Evolutionary conservation across 2,113 vertebrate species (phyloP), one percentile per base, ranked within the genome.

Genomic region (Ondatra zibethicus): DNA sequence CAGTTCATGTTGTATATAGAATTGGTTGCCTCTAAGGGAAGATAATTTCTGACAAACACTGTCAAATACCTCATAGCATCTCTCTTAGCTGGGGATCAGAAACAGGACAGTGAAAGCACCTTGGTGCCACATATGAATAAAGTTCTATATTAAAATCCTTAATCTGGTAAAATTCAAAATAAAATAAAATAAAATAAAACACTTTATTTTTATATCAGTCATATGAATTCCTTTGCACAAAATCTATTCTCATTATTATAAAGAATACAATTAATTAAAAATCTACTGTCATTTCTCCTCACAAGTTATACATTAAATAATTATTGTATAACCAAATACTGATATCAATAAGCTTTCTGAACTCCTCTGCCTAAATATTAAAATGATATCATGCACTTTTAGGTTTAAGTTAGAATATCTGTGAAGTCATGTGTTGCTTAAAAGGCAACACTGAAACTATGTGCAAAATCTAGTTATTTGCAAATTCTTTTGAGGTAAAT

Each of bases 401-500:
- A 75, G 12, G 29, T 89, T 86, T 82, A 86, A 86, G n/a, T 68
- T 89, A 92, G 63, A 85, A 81, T 52, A 47, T 16, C 23, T 82
- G 1, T 73, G 3, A 29, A 88, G 39, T 63, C 13, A 92, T 11
- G 23, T 68, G 58, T 19, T 82, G 16, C 27, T 94, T 93, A 68
- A 89, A 8, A 80, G 4, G 89, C 93, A 25, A 2, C 73, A 78
- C 25, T 70, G 27, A 94, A 93, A 68, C 86, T 63, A 85, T 31
- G 36, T 45, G 10, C 31, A 85, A 91, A 80, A 66, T 68, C 3
- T 16, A 36, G 47, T 66, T 77, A 85, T 86, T 96, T 84, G 81
- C 23, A 95, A 96, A 87, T 77, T 55, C 36, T 84, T 96, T 92
- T 66, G 16, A 89, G 58, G 39, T 75, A 94, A 92, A 89, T 86